Evolutionary conservation across 2,113 vertebrate species (phyloP).

Genomic region (Brachyistius frenatus): DNA sequence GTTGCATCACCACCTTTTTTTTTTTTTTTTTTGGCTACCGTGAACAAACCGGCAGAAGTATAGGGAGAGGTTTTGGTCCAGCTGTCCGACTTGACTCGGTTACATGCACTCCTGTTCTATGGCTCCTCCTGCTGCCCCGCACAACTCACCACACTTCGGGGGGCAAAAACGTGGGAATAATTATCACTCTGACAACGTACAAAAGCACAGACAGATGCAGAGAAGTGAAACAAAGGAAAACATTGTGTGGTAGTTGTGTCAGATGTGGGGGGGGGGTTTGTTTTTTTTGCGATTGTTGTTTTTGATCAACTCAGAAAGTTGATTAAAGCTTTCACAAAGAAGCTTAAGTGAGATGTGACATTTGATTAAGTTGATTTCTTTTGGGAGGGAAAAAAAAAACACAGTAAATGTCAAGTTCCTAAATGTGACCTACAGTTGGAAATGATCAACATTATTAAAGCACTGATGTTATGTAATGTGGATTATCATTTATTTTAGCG

Average conservation of each 20-base stretch:
- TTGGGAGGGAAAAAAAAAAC: background rate
- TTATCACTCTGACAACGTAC: no score
- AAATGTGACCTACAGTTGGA: no score
- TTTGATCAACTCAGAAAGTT: background rate
- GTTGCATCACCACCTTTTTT: background rate
- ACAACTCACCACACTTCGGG: slow-evolving; percentile 71
- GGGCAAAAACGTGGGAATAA: slow-evolving; percentile 18
- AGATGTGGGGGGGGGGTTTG: no score
- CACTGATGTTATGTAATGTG: background rate
- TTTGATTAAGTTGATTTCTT: background rate
- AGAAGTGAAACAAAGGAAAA: background rate
- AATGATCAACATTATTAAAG: no score
- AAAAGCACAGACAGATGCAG: background rate
- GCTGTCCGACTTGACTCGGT: background rate
- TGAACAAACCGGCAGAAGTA: background rate
- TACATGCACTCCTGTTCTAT: slow-evolving; percentile 60
- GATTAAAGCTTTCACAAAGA: background rate
- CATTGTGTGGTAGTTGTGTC: background rate
- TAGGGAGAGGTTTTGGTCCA: slow-evolving; percentile 25
- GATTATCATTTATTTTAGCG: background rate
- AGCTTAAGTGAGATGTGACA: background rate
- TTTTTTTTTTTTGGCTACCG: no score
- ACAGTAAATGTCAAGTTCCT: no score
- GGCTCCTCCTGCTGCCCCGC: slow-evolving; percentile 83
- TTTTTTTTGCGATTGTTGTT: no score